A percentile compares a stretch with the other conserved stretches of the same genome.
Conservation (phyloP, 2,888 invertebrate species). For the Sarcophaga rosellei region DNA sequence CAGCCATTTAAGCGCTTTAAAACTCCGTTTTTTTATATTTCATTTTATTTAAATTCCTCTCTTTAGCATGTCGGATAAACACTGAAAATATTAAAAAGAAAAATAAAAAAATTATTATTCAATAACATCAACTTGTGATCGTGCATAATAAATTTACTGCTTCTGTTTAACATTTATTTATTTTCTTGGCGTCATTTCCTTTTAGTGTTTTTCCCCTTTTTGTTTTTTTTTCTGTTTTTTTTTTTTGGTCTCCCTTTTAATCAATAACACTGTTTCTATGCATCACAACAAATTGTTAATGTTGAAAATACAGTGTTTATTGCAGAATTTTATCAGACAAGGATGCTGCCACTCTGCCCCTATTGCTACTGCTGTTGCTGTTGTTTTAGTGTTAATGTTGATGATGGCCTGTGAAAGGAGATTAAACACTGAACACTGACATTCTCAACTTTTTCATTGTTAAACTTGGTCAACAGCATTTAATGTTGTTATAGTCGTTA, state of each 20-base stretch:
- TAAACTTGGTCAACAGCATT: conserved; percentile 63
- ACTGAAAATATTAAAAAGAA: conserved; percentile 1
- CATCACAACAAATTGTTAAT: conserved; percentile 51
- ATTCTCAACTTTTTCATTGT: conserved; percentile 53
- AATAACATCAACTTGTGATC: conserved; percentile 49
- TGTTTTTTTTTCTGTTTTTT: background rate
- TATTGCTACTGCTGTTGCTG: conserved; percentile 2
- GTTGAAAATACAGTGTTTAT: conserved; percentile 52
- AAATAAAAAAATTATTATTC: conserved; percentile 23
- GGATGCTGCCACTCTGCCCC: background rate
- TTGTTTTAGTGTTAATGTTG: background rate
- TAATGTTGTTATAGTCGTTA: conserved; percentile 50
- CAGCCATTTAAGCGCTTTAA: background rate
- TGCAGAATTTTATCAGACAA: conserved; percentile 27
- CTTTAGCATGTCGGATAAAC: conserved; percentile 4
- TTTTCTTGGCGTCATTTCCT: too few relatives aligned
- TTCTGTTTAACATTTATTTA: background rate
- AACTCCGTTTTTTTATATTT: background rate
- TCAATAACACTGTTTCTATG: conserved; percentile 34
- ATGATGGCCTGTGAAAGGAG: conserved; percentile 70
- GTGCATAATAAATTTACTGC: conserved; percentile 57
- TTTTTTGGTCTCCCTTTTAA: conserved; percentile 4
- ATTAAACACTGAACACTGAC: conserved; percentile 71
- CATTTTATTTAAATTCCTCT: conserved; percentile 17
- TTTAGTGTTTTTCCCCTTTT: background rate